These are phyloP conservation scores for Drosophila parabipectinata DNA, from an alignment of 1,140 invertebrate species.

Conservation along the genomic window DNA sequence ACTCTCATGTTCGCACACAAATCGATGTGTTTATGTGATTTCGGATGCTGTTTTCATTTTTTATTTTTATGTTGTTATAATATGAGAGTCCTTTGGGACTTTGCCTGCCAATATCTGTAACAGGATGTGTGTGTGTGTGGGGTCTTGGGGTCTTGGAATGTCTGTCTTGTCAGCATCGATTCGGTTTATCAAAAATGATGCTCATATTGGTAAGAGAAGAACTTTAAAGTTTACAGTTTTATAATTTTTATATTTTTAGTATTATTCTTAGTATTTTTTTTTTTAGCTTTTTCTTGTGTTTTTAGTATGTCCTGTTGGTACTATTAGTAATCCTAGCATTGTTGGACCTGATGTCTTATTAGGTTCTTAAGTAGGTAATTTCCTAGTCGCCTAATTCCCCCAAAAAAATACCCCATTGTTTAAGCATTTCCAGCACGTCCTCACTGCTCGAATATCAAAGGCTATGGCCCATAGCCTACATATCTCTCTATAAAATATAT, in stretches of 20 bases:
- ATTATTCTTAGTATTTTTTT: too few relatives aligned
- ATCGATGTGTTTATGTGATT: constrained; percentile 68
- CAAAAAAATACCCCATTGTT: constrained; percentile 11
- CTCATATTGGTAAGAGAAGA: constrained; percentile 39
- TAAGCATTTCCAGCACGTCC: constrained; percentile 64
- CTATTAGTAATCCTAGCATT: too few relatives aligned
- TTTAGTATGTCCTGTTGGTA: too few relatives aligned
- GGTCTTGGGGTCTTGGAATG: constrained; percentile 14
- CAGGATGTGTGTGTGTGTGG: neutral
- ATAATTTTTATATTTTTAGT: too few relatives aligned
- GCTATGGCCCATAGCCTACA: neutral
- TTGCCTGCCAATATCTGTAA: neutral
- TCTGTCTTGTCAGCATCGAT: constrained; percentile 34
- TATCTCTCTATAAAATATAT: neutral
- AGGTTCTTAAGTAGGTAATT: neutral
- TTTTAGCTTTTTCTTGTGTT: too few relatives aligned
- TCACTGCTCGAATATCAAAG: constrained; percentile 55
- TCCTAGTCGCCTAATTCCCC: neutral
- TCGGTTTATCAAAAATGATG: constrained; percentile 53
- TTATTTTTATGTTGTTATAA: constrained; percentile 40
- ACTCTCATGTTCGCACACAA: constrained; percentile 39
- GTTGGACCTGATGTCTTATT: neutral
- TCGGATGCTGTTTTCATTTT: constrained; percentile 31
- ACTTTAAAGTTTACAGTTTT: constrained; percentile 58
- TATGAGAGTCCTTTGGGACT: constrained; percentile 40